Percentiles rank a stretch among this genome's conserved stretches.
phyloP scores from a whole-genome alignment of 2,113 vertebrate genomes.

The Argyrosomus japonicus region DNA sequence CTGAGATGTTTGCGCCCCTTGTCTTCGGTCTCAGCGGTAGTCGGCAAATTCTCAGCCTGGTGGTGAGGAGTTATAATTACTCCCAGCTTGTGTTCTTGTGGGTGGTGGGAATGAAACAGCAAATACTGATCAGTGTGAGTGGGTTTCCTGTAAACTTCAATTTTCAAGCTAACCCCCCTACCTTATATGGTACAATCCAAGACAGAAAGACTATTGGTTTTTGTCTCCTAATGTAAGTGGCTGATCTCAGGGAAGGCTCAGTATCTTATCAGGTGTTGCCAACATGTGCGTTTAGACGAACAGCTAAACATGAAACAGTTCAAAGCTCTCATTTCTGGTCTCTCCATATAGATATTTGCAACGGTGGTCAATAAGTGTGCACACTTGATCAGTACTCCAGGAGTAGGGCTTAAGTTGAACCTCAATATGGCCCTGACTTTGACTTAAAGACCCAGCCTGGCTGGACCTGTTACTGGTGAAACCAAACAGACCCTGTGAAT shows the following conservation, averaged over 20 bases:
- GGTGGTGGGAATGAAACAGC: conserved; percentile 62
- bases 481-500: neutral
- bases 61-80: conserved; percentile 69
- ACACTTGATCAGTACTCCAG: neutral
- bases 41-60: conserved; percentile 50
- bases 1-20: conserved; percentile 37
- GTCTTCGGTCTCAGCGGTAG: conserved; percentile 41
- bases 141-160: conserved; percentile 44
- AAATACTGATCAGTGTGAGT: conserved; percentile 59
- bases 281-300: neutral
- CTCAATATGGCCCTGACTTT: too few species aligned
- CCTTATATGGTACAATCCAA: neutral
- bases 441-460: neutral
- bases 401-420: too few species aligned
- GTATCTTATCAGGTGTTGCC: neutral
- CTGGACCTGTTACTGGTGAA: neutral
- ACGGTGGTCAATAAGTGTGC: neutral
- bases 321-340: neutral
- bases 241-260: too few species aligned
- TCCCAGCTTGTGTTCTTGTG: conserved; percentile 66
- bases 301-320: neutral
- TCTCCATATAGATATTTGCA: neutral
- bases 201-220: neutral
- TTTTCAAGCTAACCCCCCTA: conserved; percentile 15
- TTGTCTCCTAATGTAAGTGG: neutral